Evolutionary conservation across 2,888 invertebrate genomes (phyloP).

Genomic region (Caprella mutica): DNA sequence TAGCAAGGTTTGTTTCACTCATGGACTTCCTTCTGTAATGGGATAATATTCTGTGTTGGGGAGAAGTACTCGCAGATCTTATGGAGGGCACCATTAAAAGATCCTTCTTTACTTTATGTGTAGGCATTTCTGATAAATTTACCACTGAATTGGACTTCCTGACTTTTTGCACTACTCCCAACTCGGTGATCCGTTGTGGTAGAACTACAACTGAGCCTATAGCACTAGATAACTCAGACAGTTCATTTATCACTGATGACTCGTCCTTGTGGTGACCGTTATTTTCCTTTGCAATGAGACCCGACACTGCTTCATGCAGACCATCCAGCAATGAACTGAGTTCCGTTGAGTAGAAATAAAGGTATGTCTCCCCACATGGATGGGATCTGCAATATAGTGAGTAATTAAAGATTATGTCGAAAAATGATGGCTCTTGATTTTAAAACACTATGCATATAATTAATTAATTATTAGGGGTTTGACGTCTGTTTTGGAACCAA

Average conservation of each 20-base stretch:
- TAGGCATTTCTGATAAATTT: slow-evolving; percentile 24
- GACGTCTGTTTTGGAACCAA: too few relatives aligned
- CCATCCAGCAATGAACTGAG: slow-evolving; percentile 30
- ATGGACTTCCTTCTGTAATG: slow-evolving; percentile 30
- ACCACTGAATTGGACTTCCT: slow-evolving; percentile 33
- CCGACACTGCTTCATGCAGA: slow-evolving; percentile 31
- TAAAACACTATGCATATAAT: too few relatives aligned
- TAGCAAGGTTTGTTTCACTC: slow-evolving; percentile 33
- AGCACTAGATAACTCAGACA: slow-evolving; percentile 31
- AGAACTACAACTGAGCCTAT: slow-evolving; percentile 30
- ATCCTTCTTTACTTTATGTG: slow-evolving; percentile 17
- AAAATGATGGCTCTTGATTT: too few relatives aligned
- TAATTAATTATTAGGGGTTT: too few relatives aligned
- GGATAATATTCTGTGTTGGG: slow-evolving; percentile 13
- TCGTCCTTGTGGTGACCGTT: slow-evolving; percentile 20
- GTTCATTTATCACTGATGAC: slow-evolving; percentile 29
- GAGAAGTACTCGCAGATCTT: slow-evolving; percentile 16
- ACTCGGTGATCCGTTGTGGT: slow-evolving; percentile 23
- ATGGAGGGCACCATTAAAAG: slow-evolving; percentile 18
- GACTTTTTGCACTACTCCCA: slow-evolving; percentile 16
- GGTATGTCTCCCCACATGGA: slow-evolving; percentile 32
- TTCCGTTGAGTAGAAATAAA: slow-evolving; percentile 33
- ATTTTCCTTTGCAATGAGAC: slow-evolving; percentile 23
- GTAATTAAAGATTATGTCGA: too few relatives aligned
- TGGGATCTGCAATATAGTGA: slow-evolving; percentile 21